Evolutionary conservation across 2,888 invertebrate species (phyloP).

Genomic region (Cremastinae sp.): DNA sequence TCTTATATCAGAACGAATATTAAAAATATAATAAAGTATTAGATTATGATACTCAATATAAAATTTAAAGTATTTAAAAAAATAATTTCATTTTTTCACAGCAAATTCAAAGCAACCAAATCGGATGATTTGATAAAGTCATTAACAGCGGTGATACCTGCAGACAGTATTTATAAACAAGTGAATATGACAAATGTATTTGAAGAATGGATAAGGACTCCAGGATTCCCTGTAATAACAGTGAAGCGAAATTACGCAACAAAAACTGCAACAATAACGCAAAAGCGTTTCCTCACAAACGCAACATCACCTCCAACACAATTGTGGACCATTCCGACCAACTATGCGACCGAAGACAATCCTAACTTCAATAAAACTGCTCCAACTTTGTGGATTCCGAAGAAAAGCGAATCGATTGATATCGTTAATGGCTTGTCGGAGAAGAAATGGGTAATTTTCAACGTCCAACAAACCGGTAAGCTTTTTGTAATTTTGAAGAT

Average conservation of each 20-base stretch:
- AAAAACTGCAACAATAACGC: slow-evolving; percentile 79
- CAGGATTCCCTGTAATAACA: slow-evolving; percentile 85
- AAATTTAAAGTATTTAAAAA: too few relatives aligned
- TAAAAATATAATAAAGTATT: too few relatives aligned
- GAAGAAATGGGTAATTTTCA: slow-evolving; percentile 85
- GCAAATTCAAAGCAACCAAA: slow-evolving; percentile 67
- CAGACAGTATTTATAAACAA: slow-evolving; percentile 69
- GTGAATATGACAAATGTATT: slow-evolving; percentile 68
- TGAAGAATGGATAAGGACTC: slow-evolving; percentile 84
- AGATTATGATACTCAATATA: too few relatives aligned
- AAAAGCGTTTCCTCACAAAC: slow-evolving; percentile 74
- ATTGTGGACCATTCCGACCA: slow-evolving; percentile 74
- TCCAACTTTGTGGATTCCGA: slow-evolving; percentile 81
- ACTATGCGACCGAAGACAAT: slow-evolving; percentile 63
- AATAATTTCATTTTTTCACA: slow-evolving; percentile 51
- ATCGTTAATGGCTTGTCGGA: too few relatives aligned
- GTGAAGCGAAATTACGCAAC: slow-evolving; percentile 81
- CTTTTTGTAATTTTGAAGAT: too few relatives aligned
- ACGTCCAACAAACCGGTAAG: slow-evolving; percentile 84
- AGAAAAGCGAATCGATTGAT: slow-evolving; percentile 67
- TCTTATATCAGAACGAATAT: too few relatives aligned
- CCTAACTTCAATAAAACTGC: slow-evolving; percentile 81
- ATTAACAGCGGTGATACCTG: slow-evolving; percentile 27
- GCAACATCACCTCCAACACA: not conserved
- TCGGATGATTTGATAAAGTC: slow-evolving; percentile 81